Evolutionary conservation across 2,113 vertebrate species (phyloP).

Genomic region (Saccopteryx bilineata): DNA sequence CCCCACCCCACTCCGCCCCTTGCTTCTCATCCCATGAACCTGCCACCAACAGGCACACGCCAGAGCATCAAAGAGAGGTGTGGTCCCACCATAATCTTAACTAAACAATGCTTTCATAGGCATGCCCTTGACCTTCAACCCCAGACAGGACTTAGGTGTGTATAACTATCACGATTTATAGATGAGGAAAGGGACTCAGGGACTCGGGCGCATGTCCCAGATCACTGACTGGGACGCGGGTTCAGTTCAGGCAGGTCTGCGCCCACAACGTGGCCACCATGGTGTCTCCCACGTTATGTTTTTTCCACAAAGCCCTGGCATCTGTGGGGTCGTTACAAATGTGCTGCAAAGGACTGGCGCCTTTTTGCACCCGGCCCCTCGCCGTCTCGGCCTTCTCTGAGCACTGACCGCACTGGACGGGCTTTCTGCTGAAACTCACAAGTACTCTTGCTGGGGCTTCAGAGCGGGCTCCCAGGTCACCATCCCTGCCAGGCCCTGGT

Average conservation of each 20-base stretch:
- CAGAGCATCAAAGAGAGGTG: no score
- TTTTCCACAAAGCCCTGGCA: neutral
- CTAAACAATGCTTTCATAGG: neutral
- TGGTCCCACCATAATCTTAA: no score
- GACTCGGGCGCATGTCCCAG: neutral
- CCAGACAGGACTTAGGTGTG: no score
- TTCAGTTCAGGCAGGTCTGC: neutral
- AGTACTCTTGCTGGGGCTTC: neutral
- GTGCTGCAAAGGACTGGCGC: neutral
- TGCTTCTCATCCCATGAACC: no score
- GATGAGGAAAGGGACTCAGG: neutral
- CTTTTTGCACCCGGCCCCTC: neutral
- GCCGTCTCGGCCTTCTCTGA: no score
- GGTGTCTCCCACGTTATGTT: neutral
- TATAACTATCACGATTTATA: neutral
- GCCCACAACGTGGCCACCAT: neutral
- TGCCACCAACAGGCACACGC: neutral
- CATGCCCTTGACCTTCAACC: neutral
- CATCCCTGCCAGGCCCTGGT: neutral
- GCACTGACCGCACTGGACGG: no score
- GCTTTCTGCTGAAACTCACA: neutral
- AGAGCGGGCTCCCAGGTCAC: neutral
- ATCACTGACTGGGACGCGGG: neutral
- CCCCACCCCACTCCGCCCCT: no score
- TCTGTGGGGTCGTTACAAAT: neutral